These are phyloP conservation scores for Necrosyrtes monachus DNA, from an alignment of 2,797 vertebrate genomes.

Conservation along the genomic window DNA sequence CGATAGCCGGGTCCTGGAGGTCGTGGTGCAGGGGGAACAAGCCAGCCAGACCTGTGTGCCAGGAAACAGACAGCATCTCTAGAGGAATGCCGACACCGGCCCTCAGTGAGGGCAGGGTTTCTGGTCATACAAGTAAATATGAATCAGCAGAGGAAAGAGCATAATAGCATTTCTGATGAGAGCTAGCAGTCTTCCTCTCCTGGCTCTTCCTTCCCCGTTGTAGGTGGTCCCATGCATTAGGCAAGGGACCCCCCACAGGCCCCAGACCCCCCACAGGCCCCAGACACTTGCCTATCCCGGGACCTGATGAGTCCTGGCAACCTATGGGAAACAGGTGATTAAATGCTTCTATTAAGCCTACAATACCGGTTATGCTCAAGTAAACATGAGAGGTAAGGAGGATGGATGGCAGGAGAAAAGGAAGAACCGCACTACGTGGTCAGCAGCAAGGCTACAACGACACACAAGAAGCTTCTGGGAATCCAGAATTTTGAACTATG, in stretches of 20 bases:
- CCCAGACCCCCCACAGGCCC: background rate
- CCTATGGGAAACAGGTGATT: background rate
- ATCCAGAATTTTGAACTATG: background rate
- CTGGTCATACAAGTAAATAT: background rate
- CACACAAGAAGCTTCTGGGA: background rate
- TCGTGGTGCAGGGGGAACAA: background rate
- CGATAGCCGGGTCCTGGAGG: background rate
- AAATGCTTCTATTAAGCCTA: background rate
- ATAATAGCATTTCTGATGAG: background rate
- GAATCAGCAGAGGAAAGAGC: background rate
- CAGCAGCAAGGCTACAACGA: background rate
- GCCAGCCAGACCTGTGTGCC: background rate
- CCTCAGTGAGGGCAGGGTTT: background rate
- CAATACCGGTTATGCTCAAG: background rate
- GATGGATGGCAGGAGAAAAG: background rate
- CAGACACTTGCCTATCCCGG: background rate
- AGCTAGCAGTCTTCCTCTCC: background rate
- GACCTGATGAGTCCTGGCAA: background rate
- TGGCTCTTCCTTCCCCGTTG: background rate
- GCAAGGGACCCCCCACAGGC: background rate
- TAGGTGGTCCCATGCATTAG: background rate
- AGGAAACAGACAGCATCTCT: background rate
- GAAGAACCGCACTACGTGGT: accelerated
- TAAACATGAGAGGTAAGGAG: accelerated
- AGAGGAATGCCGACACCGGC: accelerated